These are phyloP conservation scores for Lasioglossum albipes DNA, from an alignment of 1,140 invertebrate genomes.

Conservation along the genomic window DNA sequence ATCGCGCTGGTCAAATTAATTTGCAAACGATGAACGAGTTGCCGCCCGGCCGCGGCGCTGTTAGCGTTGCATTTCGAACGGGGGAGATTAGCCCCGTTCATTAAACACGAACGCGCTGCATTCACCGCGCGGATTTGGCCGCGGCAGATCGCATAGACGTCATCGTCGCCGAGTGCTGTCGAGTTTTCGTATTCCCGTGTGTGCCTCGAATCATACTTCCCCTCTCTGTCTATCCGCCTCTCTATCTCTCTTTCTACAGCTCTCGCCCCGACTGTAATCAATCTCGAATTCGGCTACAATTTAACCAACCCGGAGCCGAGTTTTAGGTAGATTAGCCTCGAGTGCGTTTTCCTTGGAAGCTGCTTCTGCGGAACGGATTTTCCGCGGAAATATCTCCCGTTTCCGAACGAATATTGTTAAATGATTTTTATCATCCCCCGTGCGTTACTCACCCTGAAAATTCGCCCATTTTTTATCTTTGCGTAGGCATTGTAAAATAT, in stretches of 20 bases:
- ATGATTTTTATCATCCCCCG: not conserved
- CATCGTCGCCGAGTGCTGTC: conserved; percentile 59
- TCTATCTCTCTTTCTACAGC: not conserved
- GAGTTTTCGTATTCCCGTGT: conserved; percentile 56
- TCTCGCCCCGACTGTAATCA: conserved; percentile 29
- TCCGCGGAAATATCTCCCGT: not conserved
- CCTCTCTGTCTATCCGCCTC: not conserved
- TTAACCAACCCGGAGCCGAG: not conserved
- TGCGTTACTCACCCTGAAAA: too few species aligned
- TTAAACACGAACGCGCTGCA: conserved; percentile 67
- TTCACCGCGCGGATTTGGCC: conserved; percentile 47
- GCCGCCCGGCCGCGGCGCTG: conserved; percentile 54
- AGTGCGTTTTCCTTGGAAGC: not conserved
- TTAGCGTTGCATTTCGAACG: conserved; percentile 66
- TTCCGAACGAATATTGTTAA: not conserved
- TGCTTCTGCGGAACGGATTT: not conserved
- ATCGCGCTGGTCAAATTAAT: conserved; percentile 75
- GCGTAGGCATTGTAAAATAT: too few species aligned
- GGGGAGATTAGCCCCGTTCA: conserved; percentile 72
- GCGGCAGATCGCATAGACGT: conserved; percentile 52
- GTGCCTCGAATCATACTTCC: not conserved
- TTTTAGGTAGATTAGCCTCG: conserved; percentile 11
- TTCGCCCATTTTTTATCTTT: too few species aligned
- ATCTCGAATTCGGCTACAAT: conserved; percentile 26
- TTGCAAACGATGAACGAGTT: conserved; percentile 75